phyloP scores from a whole-genome alignment of 2,113 vertebrate genomes.

The Hiodon tergisus region DNA sequence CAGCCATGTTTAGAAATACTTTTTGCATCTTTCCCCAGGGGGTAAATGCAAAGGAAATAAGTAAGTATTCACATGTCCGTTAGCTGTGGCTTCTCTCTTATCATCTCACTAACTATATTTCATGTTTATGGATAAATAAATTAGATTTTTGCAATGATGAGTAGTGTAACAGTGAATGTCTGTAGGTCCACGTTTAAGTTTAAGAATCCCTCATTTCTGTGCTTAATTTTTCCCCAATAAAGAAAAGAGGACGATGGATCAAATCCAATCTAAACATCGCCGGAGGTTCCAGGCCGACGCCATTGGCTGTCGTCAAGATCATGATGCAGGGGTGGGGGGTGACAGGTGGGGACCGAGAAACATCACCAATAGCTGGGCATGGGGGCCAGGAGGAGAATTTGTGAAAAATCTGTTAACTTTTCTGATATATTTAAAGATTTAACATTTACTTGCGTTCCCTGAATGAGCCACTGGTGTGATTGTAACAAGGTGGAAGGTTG shows the following conservation, averaged over 20 bases:
- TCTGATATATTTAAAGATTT: background rate
- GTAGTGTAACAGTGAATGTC: too few species aligned
- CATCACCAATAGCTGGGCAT: background rate
- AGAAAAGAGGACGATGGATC: conserved; percentile 50
- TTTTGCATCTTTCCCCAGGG: conserved; percentile 42
- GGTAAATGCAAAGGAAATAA: conserved; percentile 40
- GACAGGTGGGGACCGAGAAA: background rate
- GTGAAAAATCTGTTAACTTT: background rate
- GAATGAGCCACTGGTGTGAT: background rate
- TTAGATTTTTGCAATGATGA: background rate
- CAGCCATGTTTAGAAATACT: background rate
- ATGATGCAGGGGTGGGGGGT: background rate
- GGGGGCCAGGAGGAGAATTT: conserved; percentile 2
- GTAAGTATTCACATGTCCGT: conserved; percentile 35
- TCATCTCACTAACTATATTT: background rate
- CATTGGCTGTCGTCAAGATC: conserved; percentile 27
- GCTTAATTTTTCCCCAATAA: conserved; percentile 6
- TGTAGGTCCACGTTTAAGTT: too few species aligned
- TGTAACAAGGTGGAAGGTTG: background rate
- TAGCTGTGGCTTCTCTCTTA: background rate
- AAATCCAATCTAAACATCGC: conserved; percentile 54
- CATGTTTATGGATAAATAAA: background rate
- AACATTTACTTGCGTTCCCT: background rate
- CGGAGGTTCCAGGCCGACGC: conserved; percentile 27
- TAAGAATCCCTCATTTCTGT: background rate